These are phyloP conservation scores for Myotis findleyi DNA, from an alignment of 2,797 vertebrate genomes.

Conservation along the genomic window DNA sequence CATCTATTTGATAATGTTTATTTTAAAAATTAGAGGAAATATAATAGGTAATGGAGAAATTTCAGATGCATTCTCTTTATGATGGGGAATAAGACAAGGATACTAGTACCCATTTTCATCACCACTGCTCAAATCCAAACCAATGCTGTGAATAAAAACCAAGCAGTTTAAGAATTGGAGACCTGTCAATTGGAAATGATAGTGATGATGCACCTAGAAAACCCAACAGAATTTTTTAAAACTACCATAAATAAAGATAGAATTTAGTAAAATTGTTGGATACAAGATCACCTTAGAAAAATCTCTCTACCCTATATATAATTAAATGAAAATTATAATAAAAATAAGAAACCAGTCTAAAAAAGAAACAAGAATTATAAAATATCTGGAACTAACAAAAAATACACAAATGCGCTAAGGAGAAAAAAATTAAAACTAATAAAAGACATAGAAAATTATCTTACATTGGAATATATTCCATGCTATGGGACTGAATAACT, in stretches of 20 bases:
- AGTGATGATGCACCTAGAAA: neutral
- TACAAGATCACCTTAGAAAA: neutral
- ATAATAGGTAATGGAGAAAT: neutral
- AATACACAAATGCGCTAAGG: neutral
- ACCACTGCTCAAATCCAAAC: neutral
- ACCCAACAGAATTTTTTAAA: neutral
- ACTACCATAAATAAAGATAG: neutral
- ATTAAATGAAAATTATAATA: constrained; percentile 7
- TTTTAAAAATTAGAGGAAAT: neutral
- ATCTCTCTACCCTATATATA: neutral
- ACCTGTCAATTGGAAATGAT: neutral
- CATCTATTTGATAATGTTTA: neutral
- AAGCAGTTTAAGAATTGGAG: neutral
- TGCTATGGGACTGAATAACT: neutral
- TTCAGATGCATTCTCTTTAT: neutral
- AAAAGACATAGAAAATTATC: neutral
- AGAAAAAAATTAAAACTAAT: neutral
- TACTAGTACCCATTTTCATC: neutral
- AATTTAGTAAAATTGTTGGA: neutral
- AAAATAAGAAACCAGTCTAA: neutral
- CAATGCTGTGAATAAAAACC: neutral
- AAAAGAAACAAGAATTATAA: neutral
- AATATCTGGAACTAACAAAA: neutral
- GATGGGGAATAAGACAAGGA: neutral
- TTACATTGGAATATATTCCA: neutral